phyloP scores from a whole-genome alignment of 2,888 invertebrate genomes.

The Metallyticus violacea region DNA sequence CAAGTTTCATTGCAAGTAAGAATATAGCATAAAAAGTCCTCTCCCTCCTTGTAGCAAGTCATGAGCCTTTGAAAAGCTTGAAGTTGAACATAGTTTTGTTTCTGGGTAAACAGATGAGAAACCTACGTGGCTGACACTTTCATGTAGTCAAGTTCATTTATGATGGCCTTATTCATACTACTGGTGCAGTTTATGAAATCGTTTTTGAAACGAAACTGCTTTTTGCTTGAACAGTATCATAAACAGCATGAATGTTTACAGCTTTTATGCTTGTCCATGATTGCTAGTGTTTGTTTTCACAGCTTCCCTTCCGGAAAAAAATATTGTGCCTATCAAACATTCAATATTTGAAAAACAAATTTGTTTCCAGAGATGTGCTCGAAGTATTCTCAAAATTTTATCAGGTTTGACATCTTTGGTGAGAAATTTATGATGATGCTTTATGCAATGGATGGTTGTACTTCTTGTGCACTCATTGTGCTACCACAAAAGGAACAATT shows the following conservation, averaged over 20 bases:
- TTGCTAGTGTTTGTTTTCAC: background rate
- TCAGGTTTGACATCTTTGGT: too few relatives aligned
- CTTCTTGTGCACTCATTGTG: too few relatives aligned
- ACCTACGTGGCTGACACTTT: background rate
- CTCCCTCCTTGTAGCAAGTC: background rate
- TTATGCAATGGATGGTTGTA: too few relatives aligned
- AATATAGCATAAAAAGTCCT: background rate
- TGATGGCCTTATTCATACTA: background rate
- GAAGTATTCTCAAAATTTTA: background rate
- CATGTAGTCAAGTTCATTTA: background rate
- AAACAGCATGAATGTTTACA: too few relatives aligned
- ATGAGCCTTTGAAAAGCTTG: background rate
- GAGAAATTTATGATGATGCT: too few relatives aligned
- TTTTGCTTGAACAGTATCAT: background rate
- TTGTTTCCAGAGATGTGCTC: background rate
- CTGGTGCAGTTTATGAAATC: background rate
- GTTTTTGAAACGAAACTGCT: background rate
- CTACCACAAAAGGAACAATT: too few relatives aligned
- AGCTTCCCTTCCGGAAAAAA: too few relatives aligned
- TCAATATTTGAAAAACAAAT: background rate
- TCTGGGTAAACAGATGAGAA: too few relatives aligned
- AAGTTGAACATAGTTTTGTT: background rate
- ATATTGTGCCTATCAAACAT: background rate
- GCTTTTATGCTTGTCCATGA: background rate
- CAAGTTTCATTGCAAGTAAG: background rate